phyloP scores from a whole-genome alignment of 2,888 invertebrate genomes.

The Deilephila porcellus region DNA sequence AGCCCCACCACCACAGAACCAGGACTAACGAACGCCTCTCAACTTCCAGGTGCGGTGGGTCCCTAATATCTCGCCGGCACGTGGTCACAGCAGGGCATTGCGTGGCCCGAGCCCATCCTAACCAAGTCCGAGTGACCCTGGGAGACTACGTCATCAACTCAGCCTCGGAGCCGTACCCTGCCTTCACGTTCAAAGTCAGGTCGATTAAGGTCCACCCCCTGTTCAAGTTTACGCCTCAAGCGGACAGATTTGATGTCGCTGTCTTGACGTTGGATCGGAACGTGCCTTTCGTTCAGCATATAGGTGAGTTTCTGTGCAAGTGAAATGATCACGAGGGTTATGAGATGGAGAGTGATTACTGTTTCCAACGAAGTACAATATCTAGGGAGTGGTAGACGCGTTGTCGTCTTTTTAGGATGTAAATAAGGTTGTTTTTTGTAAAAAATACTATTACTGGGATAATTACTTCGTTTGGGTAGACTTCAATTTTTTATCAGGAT shows the following conservation, averaged over 20 bases:
- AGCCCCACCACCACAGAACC: background rate
- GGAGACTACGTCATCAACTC: slow-evolving; percentile 98
- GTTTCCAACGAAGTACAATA: too few relatives aligned
- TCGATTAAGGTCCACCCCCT: slow-evolving; percentile 95
- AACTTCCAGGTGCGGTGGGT: slow-evolving; percentile 92
- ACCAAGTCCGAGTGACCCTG: slow-evolving; percentile 95
- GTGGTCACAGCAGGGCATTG: slow-evolving; percentile 98
- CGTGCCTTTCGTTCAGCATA: slow-evolving; percentile 96
- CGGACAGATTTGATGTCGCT: slow-evolving; percentile 95
- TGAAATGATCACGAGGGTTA: too few relatives aligned
- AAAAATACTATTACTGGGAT: too few relatives aligned
- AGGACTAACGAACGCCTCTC: background rate
- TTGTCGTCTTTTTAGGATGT: too few relatives aligned
- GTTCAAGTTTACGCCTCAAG: slow-evolving; percentile 94
- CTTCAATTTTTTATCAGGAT: too few relatives aligned
- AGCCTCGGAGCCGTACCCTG: slow-evolving; percentile 95
- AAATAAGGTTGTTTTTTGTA: too few relatives aligned
- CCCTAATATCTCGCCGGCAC: slow-evolving; percentile 94
- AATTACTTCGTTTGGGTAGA: too few relatives aligned
- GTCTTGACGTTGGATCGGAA: slow-evolving; percentile 94
- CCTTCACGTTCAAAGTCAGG: slow-evolving; percentile 96
- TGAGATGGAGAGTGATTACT: too few relatives aligned
- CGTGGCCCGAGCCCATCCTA: slow-evolving; percentile 94
- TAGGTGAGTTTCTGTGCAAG: slow-evolving; percentile 76
- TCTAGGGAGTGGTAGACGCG: too few relatives aligned